Evolutionary conservation across 2,888 invertebrate species (phyloP).

Genomic region (Dastarcus helophoroides): DNA sequence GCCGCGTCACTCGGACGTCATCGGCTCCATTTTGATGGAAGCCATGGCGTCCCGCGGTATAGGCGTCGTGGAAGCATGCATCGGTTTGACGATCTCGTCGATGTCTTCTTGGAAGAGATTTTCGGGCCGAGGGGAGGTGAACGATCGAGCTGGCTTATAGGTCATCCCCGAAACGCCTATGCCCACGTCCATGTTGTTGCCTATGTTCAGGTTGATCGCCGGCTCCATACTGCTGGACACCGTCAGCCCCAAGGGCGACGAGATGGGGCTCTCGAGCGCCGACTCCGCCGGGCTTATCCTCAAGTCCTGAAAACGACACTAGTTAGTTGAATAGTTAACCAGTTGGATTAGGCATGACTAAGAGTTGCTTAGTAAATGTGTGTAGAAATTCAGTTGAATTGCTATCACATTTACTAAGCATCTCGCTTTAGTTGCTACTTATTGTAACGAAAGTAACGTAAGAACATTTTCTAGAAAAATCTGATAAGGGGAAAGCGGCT

Average conservation of each 20-base stretch:
- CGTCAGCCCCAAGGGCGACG: constrained; percentile 50
- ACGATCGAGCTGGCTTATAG: constrained; percentile 51
- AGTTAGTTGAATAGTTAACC: too few relatives aligned
- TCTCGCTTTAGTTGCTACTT: too few relatives aligned
- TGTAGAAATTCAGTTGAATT: too few relatives aligned
- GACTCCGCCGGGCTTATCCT: constrained; percentile 40
- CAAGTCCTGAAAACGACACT: too few relatives aligned
- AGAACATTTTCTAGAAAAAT: too few relatives aligned
- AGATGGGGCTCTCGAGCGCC: constrained; percentile 45
- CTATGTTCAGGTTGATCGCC: constrained; percentile 34
- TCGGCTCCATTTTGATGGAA: constrained; percentile 63
- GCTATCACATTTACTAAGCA: too few relatives aligned
- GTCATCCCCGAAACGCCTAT: constrained; percentile 51
- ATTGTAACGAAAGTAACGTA: too few relatives aligned
- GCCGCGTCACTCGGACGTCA: constrained; percentile 52
- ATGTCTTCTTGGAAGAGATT: constrained; percentile 52
- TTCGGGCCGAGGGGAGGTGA: constrained; percentile 49
- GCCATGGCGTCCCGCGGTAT: constrained; percentile 42
- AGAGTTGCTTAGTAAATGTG: too few relatives aligned
- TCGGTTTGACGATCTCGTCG: constrained; percentile 52
- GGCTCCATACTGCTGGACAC: constrained; percentile 38
- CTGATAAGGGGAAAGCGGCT: too few relatives aligned
- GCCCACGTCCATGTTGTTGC: constrained; percentile 44
- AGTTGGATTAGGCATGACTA: too few relatives aligned
- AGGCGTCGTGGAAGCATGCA: constrained; percentile 34